These are phyloP conservation scores for Pocillopora verrucosa DNA, from an alignment of 64 coral and sea anemone species.

Conservation along the genomic window DNA sequence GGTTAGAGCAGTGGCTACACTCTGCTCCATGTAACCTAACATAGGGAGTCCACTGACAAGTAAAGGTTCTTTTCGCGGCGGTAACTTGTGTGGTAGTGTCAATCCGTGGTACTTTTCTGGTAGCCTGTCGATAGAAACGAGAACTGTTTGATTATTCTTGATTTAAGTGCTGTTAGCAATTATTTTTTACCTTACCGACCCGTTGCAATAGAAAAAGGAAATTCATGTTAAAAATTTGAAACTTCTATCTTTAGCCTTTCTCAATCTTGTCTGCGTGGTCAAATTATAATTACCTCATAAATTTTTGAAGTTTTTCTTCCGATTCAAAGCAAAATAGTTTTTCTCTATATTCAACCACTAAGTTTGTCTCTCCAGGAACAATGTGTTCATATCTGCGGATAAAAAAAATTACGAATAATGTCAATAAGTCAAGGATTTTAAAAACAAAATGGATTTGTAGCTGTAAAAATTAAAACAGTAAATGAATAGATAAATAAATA, in stretches of 20 bases:
- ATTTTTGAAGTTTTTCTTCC: constrained; percentile 86
- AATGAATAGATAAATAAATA: no score
- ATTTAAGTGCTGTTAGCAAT: no score
- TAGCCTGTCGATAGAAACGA: constrained; percentile 27
- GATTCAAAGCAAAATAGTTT: constrained; percentile 84
- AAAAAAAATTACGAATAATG: neutral
- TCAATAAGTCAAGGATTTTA: no score
- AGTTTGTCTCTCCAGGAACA: constrained; percentile 78
- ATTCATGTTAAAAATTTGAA: neutral
- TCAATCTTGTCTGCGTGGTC: neutral
- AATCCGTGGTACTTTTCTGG: constrained; percentile 85
- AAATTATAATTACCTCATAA: constrained; percentile 85
- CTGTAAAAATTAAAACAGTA: no score
- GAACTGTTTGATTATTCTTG: neutral
- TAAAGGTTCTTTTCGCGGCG: constrained; percentile 77
- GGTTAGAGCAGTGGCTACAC: constrained; percentile 79
- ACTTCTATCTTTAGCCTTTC: neutral
- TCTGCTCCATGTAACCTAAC: constrained; percentile 98
- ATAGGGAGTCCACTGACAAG: constrained; percentile 81
- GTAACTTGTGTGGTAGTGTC: constrained; percentile 87
- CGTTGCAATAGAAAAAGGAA: neutral
- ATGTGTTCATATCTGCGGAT: constrained; percentile 83
- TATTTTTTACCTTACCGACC: no score
- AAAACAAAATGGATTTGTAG: no score
- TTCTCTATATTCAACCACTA: constrained; percentile 90